Percentiles rank a stretch among this genome's conserved stretches.
Conservation (phyloP, 2,888 invertebrate species). For the Deilephila elpenor region DNA sequence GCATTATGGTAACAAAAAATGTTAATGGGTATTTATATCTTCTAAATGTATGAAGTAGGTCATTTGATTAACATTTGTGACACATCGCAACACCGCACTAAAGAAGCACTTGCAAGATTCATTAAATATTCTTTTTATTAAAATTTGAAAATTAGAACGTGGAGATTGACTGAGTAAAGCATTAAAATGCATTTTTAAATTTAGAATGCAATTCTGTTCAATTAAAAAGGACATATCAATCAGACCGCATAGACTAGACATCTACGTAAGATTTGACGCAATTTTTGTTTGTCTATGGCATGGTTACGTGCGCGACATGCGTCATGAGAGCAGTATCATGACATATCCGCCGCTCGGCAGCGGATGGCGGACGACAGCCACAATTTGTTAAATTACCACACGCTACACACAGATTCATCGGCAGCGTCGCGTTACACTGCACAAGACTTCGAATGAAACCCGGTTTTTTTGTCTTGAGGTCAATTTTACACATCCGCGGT, state of each 20-base stretch:
- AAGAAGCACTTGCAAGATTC: no score
- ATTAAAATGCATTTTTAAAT: background rate
- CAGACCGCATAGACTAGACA: background rate
- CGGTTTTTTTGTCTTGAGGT: constrained; percentile 19
- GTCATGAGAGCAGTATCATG: constrained; percentile 32
- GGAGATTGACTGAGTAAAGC: background rate
- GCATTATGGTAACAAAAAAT: background rate
- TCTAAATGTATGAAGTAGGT: background rate
- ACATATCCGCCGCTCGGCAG: constrained; percentile 36
- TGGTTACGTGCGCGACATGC: constrained; percentile 26
- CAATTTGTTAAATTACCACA: constrained; percentile 36
- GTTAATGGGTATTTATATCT: background rate
- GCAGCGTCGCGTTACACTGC: constrained; percentile 9
- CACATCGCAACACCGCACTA: no score
- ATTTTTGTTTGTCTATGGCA: constrained; percentile 19
- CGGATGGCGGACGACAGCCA: constrained; percentile 36
- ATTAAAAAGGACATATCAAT: constrained; percentile 7
- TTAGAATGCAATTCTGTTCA: background rate
- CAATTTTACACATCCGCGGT: no score
- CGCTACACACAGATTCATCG: constrained; percentile 64
- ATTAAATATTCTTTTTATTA: background rate
- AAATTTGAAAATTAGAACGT: background rate
- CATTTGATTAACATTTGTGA: background rate
- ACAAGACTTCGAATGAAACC: constrained; percentile 11
- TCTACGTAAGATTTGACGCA: constrained; percentile 17